A percentile compares a stretch with the other conserved stretches of the same genome.
phyloP scores from a whole-genome alignment of 2,797 vertebrate species.

The Crenuchus spilurus region DNA sequence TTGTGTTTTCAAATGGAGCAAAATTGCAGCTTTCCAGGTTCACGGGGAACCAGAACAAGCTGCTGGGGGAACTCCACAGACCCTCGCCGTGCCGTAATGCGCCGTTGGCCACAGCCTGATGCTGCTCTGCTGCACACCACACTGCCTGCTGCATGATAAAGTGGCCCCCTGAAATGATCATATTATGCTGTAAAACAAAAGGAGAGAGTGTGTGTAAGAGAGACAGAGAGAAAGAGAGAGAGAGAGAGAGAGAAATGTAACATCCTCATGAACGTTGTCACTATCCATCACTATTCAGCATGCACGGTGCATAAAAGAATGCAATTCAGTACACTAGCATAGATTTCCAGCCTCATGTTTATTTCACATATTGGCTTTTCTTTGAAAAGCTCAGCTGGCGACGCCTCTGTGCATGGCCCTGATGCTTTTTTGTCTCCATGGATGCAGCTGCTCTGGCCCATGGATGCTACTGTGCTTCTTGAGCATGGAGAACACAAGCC shows the following conservation, averaged over 20 bases:
- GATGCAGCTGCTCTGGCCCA: constrained; percentile 66
- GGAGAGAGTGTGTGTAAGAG: too few relatives aligned
- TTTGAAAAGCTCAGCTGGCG: constrained; percentile 38
- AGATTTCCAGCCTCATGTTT: constrained; percentile 30
- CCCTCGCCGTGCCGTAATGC: constrained; percentile 19
- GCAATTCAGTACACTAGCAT: constrained; percentile 27
- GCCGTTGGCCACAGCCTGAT: constrained; percentile 38
- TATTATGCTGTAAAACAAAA: constrained; percentile 32
- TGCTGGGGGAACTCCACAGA: constrained; percentile 50
- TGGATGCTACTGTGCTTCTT: constrained; percentile 66
- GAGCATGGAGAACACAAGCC: constrained; percentile 72
- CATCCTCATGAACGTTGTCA: constrained; percentile 6
- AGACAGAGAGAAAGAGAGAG: neutral
- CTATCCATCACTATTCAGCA: neutral
- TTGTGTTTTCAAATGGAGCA: constrained; percentile 60
- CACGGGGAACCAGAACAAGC: constrained; percentile 24
- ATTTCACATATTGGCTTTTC: constrained; percentile 21
- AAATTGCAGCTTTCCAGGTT: constrained; percentile 48
- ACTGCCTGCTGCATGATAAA: constrained; percentile 35
- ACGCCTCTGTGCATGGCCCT: constrained; percentile 18
- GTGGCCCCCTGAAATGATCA: constrained; percentile 28
- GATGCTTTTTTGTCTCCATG: constrained; percentile 39
- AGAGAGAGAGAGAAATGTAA: neutral
- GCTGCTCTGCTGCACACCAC: constrained; percentile 29
- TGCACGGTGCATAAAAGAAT: constrained; percentile 6